Evolutionary conservation across 2,888 invertebrate species (phyloP).

Genomic region (Agelastica alni): DNA sequence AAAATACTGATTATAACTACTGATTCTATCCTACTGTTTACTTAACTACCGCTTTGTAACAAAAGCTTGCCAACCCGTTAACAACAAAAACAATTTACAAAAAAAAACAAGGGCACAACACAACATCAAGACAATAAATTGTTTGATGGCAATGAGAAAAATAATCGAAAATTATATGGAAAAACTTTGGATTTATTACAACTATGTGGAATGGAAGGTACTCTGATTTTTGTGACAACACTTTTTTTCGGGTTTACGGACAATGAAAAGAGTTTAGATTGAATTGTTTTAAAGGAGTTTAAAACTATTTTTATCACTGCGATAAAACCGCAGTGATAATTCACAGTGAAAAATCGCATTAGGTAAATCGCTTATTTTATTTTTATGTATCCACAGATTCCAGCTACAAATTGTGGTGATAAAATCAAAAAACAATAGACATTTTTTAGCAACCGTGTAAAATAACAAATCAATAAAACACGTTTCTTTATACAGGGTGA

Average conservation of each 20-base stretch:
- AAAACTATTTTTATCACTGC: no score
- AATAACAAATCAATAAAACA: no score
- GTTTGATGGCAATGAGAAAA: constrained; percentile 15
- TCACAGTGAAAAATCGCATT: no score
- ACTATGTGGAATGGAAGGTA: constrained; percentile 5
- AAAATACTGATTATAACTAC: constrained; percentile 26
- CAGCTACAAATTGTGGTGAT: no score
- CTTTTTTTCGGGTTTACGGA: background rate
- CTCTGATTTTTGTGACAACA: no score
- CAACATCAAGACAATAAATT: constrained; percentile 47
- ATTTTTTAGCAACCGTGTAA: no score
- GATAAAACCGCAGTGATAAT: no score
- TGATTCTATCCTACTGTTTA: constrained; percentile 42
- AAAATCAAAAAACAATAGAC: no score
- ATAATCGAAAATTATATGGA: constrained; percentile 5
- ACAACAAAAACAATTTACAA: constrained; percentile 53
- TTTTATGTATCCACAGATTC: no score
- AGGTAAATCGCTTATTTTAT: no score
- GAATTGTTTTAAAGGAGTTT: no score
- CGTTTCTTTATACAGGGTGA: no score
- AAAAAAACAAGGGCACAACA: constrained; percentile 58
- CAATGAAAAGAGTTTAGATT: constrained; percentile 4
- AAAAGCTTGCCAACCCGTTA: constrained; percentile 59
- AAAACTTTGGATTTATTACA: constrained; percentile 3
- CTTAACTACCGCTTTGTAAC: constrained; percentile 44